phyloP scores from a whole-genome alignment of 2,888 invertebrate genomes.

The Cephus sareptanus region DNA sequence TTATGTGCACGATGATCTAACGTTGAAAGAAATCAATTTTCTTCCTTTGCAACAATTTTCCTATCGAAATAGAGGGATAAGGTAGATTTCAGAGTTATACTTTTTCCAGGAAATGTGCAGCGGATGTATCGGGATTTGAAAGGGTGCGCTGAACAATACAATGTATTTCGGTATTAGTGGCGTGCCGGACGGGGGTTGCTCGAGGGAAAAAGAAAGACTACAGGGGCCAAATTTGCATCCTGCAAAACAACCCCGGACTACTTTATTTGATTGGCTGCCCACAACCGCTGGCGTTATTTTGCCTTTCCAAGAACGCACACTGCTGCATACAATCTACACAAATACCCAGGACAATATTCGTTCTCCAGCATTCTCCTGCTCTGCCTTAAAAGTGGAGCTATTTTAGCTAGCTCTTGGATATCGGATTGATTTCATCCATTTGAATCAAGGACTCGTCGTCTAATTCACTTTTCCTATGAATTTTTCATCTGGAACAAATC shows the following conservation, averaged over 20 bases:
- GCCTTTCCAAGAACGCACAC: background rate
- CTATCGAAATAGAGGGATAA: background rate
- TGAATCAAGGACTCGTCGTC: background rate
- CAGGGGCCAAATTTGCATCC: conserved; percentile 56
- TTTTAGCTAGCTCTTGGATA: background rate
- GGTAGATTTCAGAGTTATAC: background rate
- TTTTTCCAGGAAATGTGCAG: background rate
- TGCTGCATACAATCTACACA: background rate
- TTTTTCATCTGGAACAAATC: background rate
- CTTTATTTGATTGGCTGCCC: conserved; percentile 60
- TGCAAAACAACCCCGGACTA: conserved; percentile 56
- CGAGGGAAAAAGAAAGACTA: conserved; percentile 30
- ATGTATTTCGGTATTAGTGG: conserved; percentile 23
- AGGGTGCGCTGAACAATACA: conserved; percentile 36
- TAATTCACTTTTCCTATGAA: background rate
- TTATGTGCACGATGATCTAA: background rate
- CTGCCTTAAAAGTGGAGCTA: background rate
- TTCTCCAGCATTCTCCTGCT: background rate
- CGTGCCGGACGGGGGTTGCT: conserved; percentile 8
- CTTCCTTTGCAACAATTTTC: background rate
- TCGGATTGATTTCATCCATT: background rate
- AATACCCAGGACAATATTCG: background rate
- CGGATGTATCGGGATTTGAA: conserved; percentile 38
- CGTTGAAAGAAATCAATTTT: background rate
- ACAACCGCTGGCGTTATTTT: conserved; percentile 13